phyloP scores from a whole-genome alignment of 2,113 vertebrate species.

The Atherinomorus stipes region DNA sequence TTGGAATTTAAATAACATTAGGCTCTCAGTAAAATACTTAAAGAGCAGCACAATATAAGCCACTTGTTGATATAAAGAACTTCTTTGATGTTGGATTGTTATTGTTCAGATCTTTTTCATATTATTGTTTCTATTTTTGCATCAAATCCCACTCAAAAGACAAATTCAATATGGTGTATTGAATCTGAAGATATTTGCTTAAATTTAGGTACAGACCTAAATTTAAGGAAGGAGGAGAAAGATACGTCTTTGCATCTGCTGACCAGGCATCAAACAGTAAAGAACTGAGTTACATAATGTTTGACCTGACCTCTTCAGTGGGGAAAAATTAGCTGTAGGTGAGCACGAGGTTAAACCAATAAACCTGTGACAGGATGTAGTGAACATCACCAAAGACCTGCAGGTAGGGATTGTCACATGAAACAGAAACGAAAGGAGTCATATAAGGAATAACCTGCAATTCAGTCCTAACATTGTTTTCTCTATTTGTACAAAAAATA shows the following conservation, averaged over 20 bases:
- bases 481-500: not conserved
- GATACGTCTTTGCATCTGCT: slow-evolving; percentile 2
- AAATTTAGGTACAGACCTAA: too few species aligned
- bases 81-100: too few species aligned
- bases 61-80: too few species aligned
- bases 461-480: too few species aligned
- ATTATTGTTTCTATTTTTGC: not conserved
- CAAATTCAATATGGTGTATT: not conserved
- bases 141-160: not conserved
- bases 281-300: slow-evolving; percentile 33
- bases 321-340: slow-evolving; percentile 21
- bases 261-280: not conserved
- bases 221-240: not conserved
- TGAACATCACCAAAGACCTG: not conserved
- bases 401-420: too few species aligned
- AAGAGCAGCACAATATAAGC: too few species aligned
- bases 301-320: slow-evolving; percentile 16
- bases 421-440: too few species aligned
- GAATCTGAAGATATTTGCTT: not conserved
- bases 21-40: too few species aligned
- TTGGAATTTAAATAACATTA: too few species aligned
- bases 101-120: not conserved
- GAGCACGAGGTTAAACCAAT: too few species aligned
- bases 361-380: not conserved
- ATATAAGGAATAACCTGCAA: too few species aligned